Evolutionary conservation across 2,888 invertebrate species (phyloP).

Genomic region (Thyatira batis): DNA sequence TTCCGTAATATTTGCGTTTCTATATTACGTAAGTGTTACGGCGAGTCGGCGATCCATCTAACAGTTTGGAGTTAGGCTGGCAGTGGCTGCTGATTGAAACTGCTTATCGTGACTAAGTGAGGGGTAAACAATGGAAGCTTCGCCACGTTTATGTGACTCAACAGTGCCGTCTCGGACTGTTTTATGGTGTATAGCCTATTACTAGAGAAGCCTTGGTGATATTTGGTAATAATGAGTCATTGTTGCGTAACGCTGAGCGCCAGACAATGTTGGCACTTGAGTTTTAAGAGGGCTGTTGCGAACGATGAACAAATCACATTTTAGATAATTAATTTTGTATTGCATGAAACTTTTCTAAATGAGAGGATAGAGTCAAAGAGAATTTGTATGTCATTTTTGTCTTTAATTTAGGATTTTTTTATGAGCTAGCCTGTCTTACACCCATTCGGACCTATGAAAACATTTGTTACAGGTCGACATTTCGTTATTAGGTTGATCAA

Average conservation of each 20-base stretch:
- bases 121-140: slow-evolving; percentile 51
- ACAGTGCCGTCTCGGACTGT: slow-evolving; percentile 26
- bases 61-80: slow-evolving; percentile 15
- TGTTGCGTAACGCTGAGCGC: slow-evolving; percentile 49
- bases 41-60: slow-evolving; percentile 33
- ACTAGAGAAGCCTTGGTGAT: slow-evolving; percentile 34
- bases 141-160: slow-evolving; percentile 48
- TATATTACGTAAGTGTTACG: slow-evolving; percentile 48
- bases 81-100: slow-evolving; percentile 19
- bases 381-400: background rate
- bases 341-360: slow-evolving; percentile 41
- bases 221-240: slow-evolving; percentile 62
- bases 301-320: slow-evolving; percentile 34
- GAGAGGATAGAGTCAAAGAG: slow-evolving; percentile 10
- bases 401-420: no score
- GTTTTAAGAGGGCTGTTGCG: slow-evolving; percentile 42
- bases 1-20: slow-evolving; percentile 53
- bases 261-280: slow-evolving; percentile 34
- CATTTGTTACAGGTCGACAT: no score
- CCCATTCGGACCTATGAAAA: no score
- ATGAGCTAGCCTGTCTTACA: no score
- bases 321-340: slow-evolving; percentile 42
- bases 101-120: slow-evolving; percentile 45
- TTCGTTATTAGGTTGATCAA: no score
- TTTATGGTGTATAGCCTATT: slow-evolving; percentile 31